Base-by-base conservation (phyloP, 2,113 vertebrate genomes). In the Larimichthys crocea region DNA sequence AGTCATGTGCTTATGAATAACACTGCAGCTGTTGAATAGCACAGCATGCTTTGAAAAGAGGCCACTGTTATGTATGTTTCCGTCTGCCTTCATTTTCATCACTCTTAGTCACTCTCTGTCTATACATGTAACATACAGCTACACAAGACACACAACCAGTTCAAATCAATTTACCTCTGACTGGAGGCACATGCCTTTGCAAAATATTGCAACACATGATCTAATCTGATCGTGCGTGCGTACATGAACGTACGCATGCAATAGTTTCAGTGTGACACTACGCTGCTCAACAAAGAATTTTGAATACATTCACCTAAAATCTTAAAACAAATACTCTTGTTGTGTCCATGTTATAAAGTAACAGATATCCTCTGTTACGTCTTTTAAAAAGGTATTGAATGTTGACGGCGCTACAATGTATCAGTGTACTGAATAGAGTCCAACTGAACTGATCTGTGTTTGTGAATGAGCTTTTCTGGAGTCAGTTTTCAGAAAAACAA, bases 1-100 rank as follows among this genome's bases (percentile, higher is more conserved):
- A 63, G 49, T 76, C 79, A 76, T 49, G 56, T 57, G 71, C 64
- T 77, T 65, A 52, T 57, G 67, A 79, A 72, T 67, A 84, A 76
- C 59, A 67, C 42, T 56, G 65, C 49, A 44, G 6, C 61, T 26
- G 46, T 78, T 71, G 8, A 84, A 85, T 57, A 72, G 31, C 24
- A 63, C 60, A 59, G 50, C 59, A 35, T 73, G 75, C 31, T 77
- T 84, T 74, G 64, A 80, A 88, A 85, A 64, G 50, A 74, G 50
- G 31, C 46, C 48, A 52, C 55, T 83, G 73, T 85, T 74, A 62
- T 64, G 22, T 80, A 65, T 16, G n/a, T 73, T 65, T 46, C 16
- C 10, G 46, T 24, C 15, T 9, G 3, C 24, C 63, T 64, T 20
- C 4, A 17, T 1, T 74, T 56, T 0, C 35, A 31, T 74, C 17